phyloP scores from a whole-genome alignment of 2,888 invertebrate genomes.

The Hyles lineata region DNA sequence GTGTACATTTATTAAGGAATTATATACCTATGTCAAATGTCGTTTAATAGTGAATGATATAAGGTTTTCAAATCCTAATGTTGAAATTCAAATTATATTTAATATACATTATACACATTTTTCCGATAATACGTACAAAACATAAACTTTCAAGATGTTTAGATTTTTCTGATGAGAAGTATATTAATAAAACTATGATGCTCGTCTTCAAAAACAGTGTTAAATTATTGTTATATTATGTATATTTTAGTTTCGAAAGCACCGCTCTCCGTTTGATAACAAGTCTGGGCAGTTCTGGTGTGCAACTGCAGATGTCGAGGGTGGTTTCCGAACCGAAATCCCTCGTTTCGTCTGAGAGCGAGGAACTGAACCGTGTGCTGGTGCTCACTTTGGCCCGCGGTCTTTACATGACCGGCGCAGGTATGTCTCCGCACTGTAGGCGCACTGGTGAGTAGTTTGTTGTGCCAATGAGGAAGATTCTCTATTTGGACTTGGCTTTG shows the following conservation, averaged over 20 bases:
- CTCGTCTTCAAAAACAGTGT: not conserved
- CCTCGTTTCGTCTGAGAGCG: slow-evolving; percentile 96
- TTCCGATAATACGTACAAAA: too few species aligned
- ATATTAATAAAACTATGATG: not conserved
- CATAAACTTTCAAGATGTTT: too few species aligned
- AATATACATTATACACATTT: too few species aligned
- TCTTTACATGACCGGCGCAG: slow-evolving; percentile 95
- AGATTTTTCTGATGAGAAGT: too few species aligned
- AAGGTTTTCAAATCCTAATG: too few species aligned
- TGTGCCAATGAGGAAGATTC: not conserved
- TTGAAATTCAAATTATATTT: too few species aligned
- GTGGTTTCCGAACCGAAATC: slow-evolving; percentile 96
- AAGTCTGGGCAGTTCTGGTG: slow-evolving; percentile 96
- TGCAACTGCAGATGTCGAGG: slow-evolving; percentile 96
- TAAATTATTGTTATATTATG: not conserved
- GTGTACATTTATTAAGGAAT: too few species aligned
- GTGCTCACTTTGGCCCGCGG: slow-evolving; percentile 96
- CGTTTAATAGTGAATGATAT: too few species aligned
- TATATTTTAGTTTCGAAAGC: slow-evolving; percentile 89
- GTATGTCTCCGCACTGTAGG: slow-evolving; percentile 52
- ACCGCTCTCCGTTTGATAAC: slow-evolving; percentile 94
- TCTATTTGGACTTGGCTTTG: not conserved
- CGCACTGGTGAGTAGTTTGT: not conserved
- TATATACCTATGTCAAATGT: too few species aligned
- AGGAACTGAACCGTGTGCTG: slow-evolving; percentile 96